Base-by-base conservation (phyloP, 2,888 invertebrate genomes). In the Ommatoiulus sabulosus region DNA sequence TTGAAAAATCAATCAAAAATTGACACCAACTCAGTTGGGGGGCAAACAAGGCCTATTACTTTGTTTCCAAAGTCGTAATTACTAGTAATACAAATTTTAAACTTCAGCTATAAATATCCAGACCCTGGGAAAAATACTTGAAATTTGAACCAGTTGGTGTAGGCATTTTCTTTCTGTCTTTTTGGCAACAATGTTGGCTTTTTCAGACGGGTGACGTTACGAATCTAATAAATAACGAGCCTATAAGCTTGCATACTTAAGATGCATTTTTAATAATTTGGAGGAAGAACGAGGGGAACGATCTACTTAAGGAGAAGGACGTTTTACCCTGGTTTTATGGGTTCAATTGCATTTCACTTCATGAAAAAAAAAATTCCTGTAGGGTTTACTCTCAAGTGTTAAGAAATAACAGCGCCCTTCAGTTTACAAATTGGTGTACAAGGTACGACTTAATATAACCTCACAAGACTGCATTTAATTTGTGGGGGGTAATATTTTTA, bases 101-200 rank as follows among this genome's bases (percentile, higher is more conserved):
- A 43, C 35, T 80, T 72, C 3, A 24, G 72, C 24, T 80, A 80
- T 80, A 80, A 80, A 80, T 80, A 80, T 35, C 35, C 15, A 4
- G 12, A 35, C 80, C 80, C 80, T 80, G 80, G 80, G 80, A 35
- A 15, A 24, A 43, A 80, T 43, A 24, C 12, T 80, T 80, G 80
- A 43, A 80, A 80, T 80, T 43, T 43, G 80, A 80, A 80, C 80
- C 80, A 80, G 80, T 80, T 80, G 80, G 35, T 80, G 80, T 43
- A 80, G 80, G 35, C 35, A 80, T 80, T 35, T 15, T 80, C 24
- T 35, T 80, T 24, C 35, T 80, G 80, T 43, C 80, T 80, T 80
- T 15, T 80, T 80, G 80, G 80, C 80, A 80, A 80, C 80, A 80
- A 80, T 80, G 80, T 80, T 80, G 80, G 80, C 80, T 80, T 80